phyloP scores from a whole-genome alignment of 2,888 invertebrate species.

The Eueremaeus valkanovi region DNA sequence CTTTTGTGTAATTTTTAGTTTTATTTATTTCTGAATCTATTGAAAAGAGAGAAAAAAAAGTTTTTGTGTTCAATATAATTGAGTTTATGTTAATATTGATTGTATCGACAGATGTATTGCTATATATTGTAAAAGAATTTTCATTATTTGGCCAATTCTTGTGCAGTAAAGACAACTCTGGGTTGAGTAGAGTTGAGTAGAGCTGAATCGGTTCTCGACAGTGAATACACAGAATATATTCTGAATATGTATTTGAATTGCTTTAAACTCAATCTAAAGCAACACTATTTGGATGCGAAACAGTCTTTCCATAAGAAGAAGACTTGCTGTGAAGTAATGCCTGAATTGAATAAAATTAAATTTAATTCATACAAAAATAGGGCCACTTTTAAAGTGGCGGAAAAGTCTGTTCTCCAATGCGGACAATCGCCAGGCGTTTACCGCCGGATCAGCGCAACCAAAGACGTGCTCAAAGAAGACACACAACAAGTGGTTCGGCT shows the following conservation, averaged over 20 bases:
- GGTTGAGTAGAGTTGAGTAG: too few species aligned
- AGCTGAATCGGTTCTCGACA: too few species aligned
- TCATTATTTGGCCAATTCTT: too few species aligned
- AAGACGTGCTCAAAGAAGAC: slow-evolving; percentile 41
- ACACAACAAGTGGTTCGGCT: slow-evolving; percentile 5
- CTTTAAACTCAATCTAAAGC: neutral
- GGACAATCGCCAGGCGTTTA: slow-evolving; percentile 41
- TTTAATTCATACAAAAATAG: neutral
- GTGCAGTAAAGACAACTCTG: too few species aligned
- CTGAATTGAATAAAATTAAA: neutral
- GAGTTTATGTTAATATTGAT: neutral
- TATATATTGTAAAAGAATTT: too few species aligned
- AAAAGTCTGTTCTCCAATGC: neutral
- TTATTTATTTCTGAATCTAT: too few species aligned
- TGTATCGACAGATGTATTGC: neutral
- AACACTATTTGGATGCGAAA: neutral
- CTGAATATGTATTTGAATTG: neutral
- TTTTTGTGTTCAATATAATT: neutral
- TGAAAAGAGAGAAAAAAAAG: neutral
- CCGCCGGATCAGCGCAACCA: slow-evolving; percentile 45
- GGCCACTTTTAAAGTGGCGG: neutral
- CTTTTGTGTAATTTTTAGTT: too few species aligned
- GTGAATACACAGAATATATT: too few species aligned
- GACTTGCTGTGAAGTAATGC: neutral
- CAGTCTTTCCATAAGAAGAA: neutral